These are phyloP conservation scores for Python bivittatus DNA, from an alignment of 2,113 vertebrate genomes.

Conservation along the genomic window DNA sequence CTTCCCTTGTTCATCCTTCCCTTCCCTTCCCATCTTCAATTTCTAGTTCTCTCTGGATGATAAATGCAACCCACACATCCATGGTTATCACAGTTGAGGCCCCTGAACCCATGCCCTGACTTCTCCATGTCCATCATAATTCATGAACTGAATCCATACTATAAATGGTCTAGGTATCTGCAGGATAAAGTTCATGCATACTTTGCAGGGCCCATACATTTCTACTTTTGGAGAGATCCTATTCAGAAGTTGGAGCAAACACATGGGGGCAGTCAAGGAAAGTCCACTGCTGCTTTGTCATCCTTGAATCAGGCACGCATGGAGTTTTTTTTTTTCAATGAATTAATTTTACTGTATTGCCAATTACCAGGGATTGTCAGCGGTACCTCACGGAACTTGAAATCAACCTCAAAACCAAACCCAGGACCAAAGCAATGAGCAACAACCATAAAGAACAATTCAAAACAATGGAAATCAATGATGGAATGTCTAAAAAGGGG, in stretches of 20 bases:
- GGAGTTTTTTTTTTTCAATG: not conserved
- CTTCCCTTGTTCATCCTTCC: no score
- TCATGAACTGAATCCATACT: not conserved
- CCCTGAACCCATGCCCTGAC: not conserved
- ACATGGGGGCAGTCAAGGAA: not conserved
- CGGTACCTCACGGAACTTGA: not conserved
- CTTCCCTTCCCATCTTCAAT: not conserved
- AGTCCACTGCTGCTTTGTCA: not conserved
- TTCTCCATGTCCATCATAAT: not conserved
- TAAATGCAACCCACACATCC: not conserved
- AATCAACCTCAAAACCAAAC: rapidly evolving
- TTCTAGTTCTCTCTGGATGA: not conserved
- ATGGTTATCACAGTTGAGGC: not conserved
- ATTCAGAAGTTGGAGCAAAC: not conserved
- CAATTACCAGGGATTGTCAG: not conserved
- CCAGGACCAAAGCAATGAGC: not conserved
- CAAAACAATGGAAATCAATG: not conserved
- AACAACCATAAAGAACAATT: not conserved
- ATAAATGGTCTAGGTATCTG: not conserved
- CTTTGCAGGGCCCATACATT: not conserved
- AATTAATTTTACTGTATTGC: not conserved
- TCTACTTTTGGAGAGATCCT: not conserved
- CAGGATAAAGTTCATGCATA: not conserved
- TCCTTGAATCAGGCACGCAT: not conserved
- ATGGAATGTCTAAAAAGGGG: no score